Evolutionary conservation across 2,113 vertebrate genomes (phyloP).

Genomic region (Axis porcinus): DNA sequence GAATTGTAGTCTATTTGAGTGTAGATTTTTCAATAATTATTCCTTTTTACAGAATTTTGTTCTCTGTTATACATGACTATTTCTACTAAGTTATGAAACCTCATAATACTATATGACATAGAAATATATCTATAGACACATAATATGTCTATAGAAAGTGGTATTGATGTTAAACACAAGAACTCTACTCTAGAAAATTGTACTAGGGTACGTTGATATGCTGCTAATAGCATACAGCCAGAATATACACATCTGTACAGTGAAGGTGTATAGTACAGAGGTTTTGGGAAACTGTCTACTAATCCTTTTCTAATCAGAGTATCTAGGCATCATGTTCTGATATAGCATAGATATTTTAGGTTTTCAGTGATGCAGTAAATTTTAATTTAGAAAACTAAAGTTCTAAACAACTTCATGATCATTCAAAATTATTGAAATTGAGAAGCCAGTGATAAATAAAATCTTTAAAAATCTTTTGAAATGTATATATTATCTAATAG

Average conservation of each 20-base stretch:
- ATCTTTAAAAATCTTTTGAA: background rate
- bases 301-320: background rate
- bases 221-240: background rate
- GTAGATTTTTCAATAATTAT: conserved; percentile 1
- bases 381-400: background rate
- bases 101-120: background rate
- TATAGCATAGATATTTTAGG: background rate
- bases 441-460: background rate
- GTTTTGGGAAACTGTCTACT: background rate
- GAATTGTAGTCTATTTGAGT: background rate
- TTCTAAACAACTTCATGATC: background rate
- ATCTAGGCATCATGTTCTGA: background rate
- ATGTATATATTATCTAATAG: background rate
- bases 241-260: background rate
- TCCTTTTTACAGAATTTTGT: conserved; percentile 7
- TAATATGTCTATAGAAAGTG: background rate
- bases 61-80: background rate
- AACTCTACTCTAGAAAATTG: background rate
- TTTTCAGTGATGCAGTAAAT: background rate
- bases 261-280: no score
- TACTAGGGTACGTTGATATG: background rate
- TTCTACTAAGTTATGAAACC: background rate
- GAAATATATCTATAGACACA: background rate
- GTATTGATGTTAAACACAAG: background rate
- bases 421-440: conserved; percentile 36